Evolutionary conservation across 1,140 invertebrate genomes (phyloP).

Genomic region (Dufourea novaeangliae): DNA sequence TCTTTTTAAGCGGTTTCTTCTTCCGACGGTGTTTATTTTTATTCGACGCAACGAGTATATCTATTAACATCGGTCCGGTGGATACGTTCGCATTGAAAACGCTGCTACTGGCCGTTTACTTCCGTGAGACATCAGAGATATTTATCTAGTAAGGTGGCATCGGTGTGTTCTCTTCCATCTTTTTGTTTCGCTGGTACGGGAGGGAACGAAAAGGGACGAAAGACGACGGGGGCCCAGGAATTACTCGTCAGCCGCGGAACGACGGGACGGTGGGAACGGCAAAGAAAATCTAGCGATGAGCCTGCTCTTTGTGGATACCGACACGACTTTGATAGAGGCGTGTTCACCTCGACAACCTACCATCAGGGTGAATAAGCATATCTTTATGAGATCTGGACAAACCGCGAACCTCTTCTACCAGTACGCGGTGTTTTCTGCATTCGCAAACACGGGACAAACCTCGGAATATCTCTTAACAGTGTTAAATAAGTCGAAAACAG

Average conservation of each 20-base stretch:
- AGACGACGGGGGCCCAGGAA: background rate
- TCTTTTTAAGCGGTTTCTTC: slow-evolving; percentile 27
- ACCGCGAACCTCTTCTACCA: slow-evolving; percentile 40
- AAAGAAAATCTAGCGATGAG: slow-evolving; percentile 35
- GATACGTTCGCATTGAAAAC: slow-evolving; percentile 4
- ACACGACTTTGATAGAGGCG: slow-evolving; percentile 60
- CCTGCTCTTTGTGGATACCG: slow-evolving; percentile 57
- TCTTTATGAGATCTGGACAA: slow-evolving; percentile 59
- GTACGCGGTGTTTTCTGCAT: slow-evolving; percentile 29
- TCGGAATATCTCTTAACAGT: background rate
- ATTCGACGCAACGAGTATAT: slow-evolving; percentile 29
- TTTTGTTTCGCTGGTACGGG: background rate
- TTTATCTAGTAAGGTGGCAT: no score
- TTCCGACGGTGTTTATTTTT: slow-evolving; percentile 47
- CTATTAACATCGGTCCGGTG: slow-evolving; percentile 24
- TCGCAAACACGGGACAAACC: background rate
- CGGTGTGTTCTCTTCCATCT: no score
- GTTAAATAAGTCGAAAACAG: no score
- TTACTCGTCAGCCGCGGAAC: slow-evolving; percentile 21
- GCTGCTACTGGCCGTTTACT: background rate
- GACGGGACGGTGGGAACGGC: slow-evolving; percentile 41
- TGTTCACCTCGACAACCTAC: slow-evolving; percentile 57
- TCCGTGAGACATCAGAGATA: slow-evolving; percentile 23
- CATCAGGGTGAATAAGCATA: slow-evolving; percentile 65
- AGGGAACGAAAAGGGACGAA: background rate